phyloP scores from a whole-genome alignment of 2,797 vertebrate genomes.

The Sebastes kiyomatsui region DNA sequence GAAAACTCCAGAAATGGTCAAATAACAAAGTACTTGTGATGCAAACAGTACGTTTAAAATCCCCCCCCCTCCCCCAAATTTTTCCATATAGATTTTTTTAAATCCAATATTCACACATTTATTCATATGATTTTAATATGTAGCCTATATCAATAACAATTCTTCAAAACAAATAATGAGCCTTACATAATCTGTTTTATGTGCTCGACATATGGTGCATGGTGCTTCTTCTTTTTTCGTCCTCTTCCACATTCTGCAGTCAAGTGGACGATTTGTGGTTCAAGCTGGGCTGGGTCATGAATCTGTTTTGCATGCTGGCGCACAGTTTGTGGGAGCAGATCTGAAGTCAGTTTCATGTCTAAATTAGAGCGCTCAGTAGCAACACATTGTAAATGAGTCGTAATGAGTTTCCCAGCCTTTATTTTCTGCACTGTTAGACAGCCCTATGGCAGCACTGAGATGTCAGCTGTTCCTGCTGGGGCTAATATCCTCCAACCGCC shows the following conservation, averaged over 20 bases:
- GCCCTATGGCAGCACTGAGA: constrained; percentile 68
- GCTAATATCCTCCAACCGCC: constrained; percentile 73
- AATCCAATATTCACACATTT: neutral
- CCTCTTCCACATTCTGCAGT: constrained; percentile 1
- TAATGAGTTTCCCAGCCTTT: constrained; percentile 78
- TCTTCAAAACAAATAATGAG: neutral
- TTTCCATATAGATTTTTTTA: neutral
- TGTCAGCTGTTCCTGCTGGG: constrained; percentile 72
- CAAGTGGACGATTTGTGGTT: constrained; percentile 27
- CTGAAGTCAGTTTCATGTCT: constrained; percentile 60
- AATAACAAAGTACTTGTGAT: neutral
- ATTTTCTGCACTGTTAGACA: constrained; percentile 85
- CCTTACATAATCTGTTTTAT: neutral
- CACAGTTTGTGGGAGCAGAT: constrained; percentile 56
- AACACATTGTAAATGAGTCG: constrained; percentile 70
- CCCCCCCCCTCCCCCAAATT: neutral
- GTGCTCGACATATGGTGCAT: neutral
- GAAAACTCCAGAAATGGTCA: neutral
- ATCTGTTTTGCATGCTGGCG: constrained; percentile 39
- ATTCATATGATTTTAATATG: neutral
- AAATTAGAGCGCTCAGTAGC: constrained; percentile 68
- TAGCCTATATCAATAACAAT: neutral
- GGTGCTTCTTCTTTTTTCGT: neutral
- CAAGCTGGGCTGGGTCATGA: constrained; percentile 9
- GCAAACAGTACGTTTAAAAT: neutral